phyloP scores from a whole-genome alignment of 1,140 invertebrate genomes.

The Macrotrachela quadricornifera region DNA sequence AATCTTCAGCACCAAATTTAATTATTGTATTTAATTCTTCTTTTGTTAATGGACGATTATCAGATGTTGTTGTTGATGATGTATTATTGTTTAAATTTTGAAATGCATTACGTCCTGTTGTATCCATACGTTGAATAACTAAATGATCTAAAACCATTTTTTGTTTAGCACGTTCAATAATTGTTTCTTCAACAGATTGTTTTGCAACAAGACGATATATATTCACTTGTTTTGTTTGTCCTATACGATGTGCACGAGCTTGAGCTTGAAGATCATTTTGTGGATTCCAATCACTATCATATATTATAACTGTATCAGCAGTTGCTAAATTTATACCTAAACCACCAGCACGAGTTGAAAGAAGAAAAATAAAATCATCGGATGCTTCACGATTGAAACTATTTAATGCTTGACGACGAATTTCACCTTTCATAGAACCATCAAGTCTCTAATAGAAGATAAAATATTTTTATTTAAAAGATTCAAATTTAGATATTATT shows the following conservation, averaged over 20 bases:
- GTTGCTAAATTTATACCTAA: conserved; percentile 73
- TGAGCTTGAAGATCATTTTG: conserved; percentile 90
- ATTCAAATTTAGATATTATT: too few relatives aligned
- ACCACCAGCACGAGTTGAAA: conserved; percentile 81
- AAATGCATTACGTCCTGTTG: conserved; percentile 73
- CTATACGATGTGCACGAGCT: conserved; percentile 93
- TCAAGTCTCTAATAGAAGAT: too few relatives aligned
- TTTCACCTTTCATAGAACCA: conserved; percentile 83
- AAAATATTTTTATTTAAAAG: too few relatives aligned
- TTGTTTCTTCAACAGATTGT: conserved; percentile 87
- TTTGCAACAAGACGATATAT: conserved; percentile 93
- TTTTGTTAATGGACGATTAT: conserved; percentile 60
- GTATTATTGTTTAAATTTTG: conserved; percentile 13
- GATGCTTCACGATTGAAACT: conserved; percentile 62
- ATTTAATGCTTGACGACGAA: conserved; percentile 94
- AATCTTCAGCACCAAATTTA: conserved; percentile 92
- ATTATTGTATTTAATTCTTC: conserved; percentile 88
- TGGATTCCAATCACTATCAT: conserved; percentile 99
- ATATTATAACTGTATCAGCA: conserved; percentile 98
- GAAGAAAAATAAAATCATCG: conserved; percentile 85
- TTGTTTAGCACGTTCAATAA: conserved; percentile 85
- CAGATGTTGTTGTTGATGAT: conserved; percentile 37
- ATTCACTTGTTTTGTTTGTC: conserved; percentile 87
- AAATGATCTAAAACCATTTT: conserved; percentile 99
- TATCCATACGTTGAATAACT: conserved; percentile 97